Evolutionary conservation across 2,113 vertebrate genomes (phyloP), one percentile per base, ranked within the genome.

Genomic region (Hiodon tergisus): DNA sequence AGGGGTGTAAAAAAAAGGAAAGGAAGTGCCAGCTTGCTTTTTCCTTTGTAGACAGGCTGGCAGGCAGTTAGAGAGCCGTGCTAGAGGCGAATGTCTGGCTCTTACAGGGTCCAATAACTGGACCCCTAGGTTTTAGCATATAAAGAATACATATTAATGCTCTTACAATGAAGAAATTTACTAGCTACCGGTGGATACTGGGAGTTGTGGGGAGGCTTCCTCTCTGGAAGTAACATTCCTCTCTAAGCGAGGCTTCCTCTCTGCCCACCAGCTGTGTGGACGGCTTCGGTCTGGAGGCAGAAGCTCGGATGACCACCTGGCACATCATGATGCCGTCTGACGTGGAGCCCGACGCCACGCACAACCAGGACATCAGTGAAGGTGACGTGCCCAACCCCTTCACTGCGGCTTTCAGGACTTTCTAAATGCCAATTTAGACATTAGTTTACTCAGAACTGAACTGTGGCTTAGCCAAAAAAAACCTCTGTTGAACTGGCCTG

Each of bases 221-320:
- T n/a, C n/a, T n/a, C n/a, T n/a, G 4, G 61, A 5, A 8, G 9
- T 63, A 63, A 8, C 5, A 8, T 63, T 14, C 9, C 67, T 54
- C 9, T 66, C 88, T 31, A 31, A 31, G 31, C 31, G 2, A 31
- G 31, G 86, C 67, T 54, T 16, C 58, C 6, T 14, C 67, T 9
- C 60, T 72, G 14, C 62, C 54, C 75, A 59, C 5, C 88, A 98
- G 97, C 53, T 95, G 92, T 0, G 91, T 97, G 77, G 97, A 99
- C 78, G 97, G 97, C 5, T 99, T 99, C 78, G 97, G 97, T 71
- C 85, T 99, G 87, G 97, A 99, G 88, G 96, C 97, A 16, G 97
- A 99, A 90, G 96, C 96, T 72, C 89, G 97, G 76, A 99, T 99
- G 97, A 99, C 97, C 4, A 98, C 97, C 17, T 99, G 97, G 97